phyloP scores from a whole-genome alignment of 2,888 invertebrate species.

The Dyspetes luteomarginatus region DNA sequence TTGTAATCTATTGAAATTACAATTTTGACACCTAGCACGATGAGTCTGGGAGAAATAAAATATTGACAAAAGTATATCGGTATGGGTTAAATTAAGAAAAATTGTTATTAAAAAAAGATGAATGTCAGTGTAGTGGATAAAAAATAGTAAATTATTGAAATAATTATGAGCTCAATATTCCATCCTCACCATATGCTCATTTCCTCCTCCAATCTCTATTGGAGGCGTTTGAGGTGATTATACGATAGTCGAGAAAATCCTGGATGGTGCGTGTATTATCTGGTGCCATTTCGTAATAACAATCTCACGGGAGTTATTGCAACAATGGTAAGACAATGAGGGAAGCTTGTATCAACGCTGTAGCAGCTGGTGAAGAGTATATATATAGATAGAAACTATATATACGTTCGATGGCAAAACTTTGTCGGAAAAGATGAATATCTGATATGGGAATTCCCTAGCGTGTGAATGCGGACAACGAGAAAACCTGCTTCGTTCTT shows the following conservation, averaged over 20 bases:
- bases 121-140: no score
- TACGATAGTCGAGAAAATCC: conserved; percentile 26
- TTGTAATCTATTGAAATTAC: no score
- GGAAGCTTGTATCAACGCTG: conserved; percentile 58
- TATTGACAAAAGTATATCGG: no score
- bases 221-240: background rate
- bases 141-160: no score
- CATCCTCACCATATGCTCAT: no score
- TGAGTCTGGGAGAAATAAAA: no score
- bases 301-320: conserved; percentile 77
- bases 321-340: conserved; percentile 73
- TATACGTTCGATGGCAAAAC: conserved; percentile 75
- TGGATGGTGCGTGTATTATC: conserved; percentile 56
- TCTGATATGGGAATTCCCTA: conserved; percentile 77
- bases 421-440: conserved; percentile 75
- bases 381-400: conserved; percentile 39
- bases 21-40: no score
- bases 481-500: conserved; percentile 26
- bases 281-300: conserved; percentile 76
- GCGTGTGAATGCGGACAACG: conserved; percentile 77
- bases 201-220: background rate
- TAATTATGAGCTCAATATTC: no score
- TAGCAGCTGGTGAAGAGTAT: background rate
- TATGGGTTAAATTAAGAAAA: no score
- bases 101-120: no score